Evolutionary conservation across 2,113 vertebrate species (phyloP).

Genomic region (Chaetorhynchus papuensis): DNA sequence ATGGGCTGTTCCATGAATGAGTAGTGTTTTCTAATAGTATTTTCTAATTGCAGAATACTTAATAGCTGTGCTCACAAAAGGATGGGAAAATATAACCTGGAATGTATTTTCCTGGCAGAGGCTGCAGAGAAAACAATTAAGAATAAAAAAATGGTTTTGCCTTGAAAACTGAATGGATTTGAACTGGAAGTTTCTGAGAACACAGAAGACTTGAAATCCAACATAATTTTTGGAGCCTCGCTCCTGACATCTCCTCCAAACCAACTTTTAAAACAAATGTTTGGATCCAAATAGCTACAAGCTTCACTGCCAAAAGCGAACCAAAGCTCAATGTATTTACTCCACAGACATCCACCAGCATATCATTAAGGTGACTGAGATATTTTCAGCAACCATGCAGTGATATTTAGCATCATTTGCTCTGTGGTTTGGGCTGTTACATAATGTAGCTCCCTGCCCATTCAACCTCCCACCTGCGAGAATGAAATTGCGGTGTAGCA

Average conservation of each 20-base stretch:
- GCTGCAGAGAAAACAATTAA: neutral
- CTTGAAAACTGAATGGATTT: neutral
- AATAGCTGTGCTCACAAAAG: neutral
- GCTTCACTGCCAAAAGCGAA: neutral
- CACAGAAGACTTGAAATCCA: neutral
- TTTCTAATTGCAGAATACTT: neutral
- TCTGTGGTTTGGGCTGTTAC: neutral
- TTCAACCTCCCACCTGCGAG: neutral
- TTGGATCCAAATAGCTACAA: neutral
- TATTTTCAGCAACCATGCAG: conserved; percentile 63
- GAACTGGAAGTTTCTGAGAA: neutral
- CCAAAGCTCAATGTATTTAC: neutral
- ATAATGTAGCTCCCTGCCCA: neutral
- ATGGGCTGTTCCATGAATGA: neutral
- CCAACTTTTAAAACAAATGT: neutral
- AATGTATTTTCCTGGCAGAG: neutral
- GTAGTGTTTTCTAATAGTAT: neutral
- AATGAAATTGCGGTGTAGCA: neutral
- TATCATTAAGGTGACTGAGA: conserved; percentile 51
- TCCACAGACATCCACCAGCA: conserved; percentile 53
- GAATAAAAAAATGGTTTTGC: neutral
- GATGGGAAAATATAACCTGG: neutral
- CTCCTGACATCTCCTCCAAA: neutral
- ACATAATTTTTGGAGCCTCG: neutral
- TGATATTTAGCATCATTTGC: neutral